Evolutionary conservation across 92 coral and sea anemone species (phyloP).

Genomic region (Porites rus): DNA sequence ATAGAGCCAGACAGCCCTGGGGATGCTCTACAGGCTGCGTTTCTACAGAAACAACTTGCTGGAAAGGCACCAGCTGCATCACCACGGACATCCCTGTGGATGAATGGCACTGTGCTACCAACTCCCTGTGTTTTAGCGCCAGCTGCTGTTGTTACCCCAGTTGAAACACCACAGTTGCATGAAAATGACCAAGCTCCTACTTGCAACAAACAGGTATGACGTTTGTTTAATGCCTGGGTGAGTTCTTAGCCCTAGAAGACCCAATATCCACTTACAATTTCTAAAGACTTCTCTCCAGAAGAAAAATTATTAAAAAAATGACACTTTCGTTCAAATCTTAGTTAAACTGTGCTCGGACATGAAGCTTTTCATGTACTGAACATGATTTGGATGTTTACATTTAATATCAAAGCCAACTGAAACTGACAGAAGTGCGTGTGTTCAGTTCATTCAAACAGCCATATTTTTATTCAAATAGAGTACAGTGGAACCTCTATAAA

Average conservation of each 20-base stretch:
- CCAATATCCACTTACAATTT: background rate
- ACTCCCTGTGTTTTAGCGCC: conserved; percentile 41
- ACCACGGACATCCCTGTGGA: conserved; percentile 52
- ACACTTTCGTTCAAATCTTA: too few relatives aligned
- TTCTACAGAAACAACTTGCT: conserved; percentile 43
- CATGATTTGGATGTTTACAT: too few relatives aligned
- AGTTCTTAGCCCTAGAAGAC: too few relatives aligned
- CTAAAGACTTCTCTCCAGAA: background rate
- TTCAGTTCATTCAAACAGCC: too few relatives aligned
- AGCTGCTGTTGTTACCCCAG: conserved; percentile 16
- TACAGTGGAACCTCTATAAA: too few relatives aligned
- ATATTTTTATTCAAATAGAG: too few relatives aligned
- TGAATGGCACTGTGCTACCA: conserved; percentile 17
- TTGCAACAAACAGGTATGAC: conserved; percentile 1
- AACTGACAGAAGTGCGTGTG: too few relatives aligned
- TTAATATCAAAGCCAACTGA: too few relatives aligned
- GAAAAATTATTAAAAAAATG: too few relatives aligned
- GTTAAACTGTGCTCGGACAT: too few relatives aligned
- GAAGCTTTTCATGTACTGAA: too few relatives aligned
- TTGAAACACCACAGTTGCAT: background rate
- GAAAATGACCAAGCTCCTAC: background rate
- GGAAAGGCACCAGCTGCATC: conserved; percentile 47
- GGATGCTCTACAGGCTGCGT: conserved; percentile 39
- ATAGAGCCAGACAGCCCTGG: conserved; percentile 45
- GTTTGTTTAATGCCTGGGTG: too few relatives aligned